These are phyloP conservation scores for Alosa sapidissima DNA, from an alignment of 2,797 vertebrate species.

Conservation along the genomic window DNA sequence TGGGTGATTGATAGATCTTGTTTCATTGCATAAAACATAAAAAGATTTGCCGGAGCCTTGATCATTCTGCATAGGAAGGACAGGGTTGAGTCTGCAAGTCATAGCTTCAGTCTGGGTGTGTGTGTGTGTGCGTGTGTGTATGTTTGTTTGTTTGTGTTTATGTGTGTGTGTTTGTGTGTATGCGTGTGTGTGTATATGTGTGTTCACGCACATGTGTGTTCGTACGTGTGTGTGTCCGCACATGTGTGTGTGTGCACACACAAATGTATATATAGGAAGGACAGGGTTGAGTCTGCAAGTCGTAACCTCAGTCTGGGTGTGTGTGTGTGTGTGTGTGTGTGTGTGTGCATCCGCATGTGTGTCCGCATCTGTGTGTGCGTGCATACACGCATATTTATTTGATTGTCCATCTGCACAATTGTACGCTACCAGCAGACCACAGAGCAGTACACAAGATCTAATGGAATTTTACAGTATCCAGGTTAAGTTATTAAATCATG, in stretches of 20 bases:
- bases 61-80: not conserved
- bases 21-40: not conserved
- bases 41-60: not conserved
- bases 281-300: too few relatives aligned
- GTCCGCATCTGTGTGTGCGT: too few relatives aligned
- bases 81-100: not conserved
- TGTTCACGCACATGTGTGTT: not conserved
- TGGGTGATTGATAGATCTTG: not conserved
- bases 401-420: not conserved
- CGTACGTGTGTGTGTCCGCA: not conserved
- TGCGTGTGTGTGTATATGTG: not conserved
- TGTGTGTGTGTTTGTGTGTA: too few relatives aligned
- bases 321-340: too few relatives aligned
- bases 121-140: not conserved
- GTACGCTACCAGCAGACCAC: not conserved
- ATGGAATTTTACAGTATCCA: not conserved
- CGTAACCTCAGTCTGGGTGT: too few relatives aligned
- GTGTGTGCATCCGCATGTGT: too few relatives aligned
- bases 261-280: too few relatives aligned
- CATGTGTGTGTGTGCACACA: too few relatives aligned
- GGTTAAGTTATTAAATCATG: constrained; percentile 20
- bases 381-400: not conserved
- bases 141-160: not conserved
- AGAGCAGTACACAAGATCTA: not conserved
- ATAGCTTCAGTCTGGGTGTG: not conserved